Evolutionary conservation across 1,140 invertebrate species (phyloP).

Genomic region (Drosophila insularis): DNA sequence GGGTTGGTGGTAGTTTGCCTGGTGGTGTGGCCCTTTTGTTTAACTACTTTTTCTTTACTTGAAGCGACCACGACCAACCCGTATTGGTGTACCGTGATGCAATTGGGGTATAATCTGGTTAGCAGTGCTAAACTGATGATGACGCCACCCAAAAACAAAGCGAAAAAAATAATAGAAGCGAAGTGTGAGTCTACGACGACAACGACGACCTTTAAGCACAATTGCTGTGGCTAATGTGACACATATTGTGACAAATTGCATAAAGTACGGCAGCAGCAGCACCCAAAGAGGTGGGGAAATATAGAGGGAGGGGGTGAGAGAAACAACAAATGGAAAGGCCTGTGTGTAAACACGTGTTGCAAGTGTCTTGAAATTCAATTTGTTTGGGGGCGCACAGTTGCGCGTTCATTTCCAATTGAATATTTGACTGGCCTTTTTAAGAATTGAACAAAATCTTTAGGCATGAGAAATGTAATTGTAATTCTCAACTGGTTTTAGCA

Average conservation of each 20-base stretch:
- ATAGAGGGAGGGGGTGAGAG: slow-evolving; percentile 29
- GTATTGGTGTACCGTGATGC: slow-evolving; percentile 60
- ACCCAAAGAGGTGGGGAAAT: background rate
- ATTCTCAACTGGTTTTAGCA: too few species aligned
- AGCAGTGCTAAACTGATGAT: slow-evolving; percentile 46
- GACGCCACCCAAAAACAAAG: slow-evolving; percentile 35
- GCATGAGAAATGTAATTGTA: too few species aligned
- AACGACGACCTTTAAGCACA: slow-evolving; percentile 70
- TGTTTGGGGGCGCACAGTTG: background rate
- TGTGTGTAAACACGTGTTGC: slow-evolving; percentile 69
- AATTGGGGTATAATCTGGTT: slow-evolving; percentile 80
- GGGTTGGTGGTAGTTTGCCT: slow-evolving; percentile 7
- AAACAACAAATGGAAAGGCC: slow-evolving; percentile 7
- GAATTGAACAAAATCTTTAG: too few species aligned
- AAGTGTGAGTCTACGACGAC: slow-evolving; percentile 13
- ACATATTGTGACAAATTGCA: slow-evolving; percentile 83
- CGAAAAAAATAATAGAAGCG: too few species aligned
- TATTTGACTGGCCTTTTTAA: slow-evolving; percentile 9
- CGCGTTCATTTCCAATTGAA: slow-evolving; percentile 1
- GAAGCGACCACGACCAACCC: slow-evolving; percentile 16
- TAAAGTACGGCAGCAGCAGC: slow-evolving; percentile 33
- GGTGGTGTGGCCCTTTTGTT: slow-evolving; percentile 41
- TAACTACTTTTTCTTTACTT: slow-evolving; percentile 43
- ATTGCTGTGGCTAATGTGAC: slow-evolving; percentile 83
- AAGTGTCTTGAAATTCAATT: slow-evolving; percentile 45